Base-by-base conservation (phyloP, 2,888 invertebrate genomes). In the Laspeyria flexula region DNA sequence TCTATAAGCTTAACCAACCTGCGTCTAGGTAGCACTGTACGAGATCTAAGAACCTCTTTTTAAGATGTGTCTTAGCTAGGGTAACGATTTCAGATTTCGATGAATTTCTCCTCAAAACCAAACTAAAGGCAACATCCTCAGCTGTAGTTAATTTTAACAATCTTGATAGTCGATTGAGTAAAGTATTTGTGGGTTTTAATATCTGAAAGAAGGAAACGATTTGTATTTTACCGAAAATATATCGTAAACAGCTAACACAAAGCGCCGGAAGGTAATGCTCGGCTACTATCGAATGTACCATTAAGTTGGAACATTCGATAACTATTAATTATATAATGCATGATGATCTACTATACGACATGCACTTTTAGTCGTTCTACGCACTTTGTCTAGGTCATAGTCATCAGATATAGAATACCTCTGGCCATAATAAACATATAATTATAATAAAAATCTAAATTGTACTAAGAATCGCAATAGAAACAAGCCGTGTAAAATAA, bases 51-150 rank as follows among this genome's bases (percentile, higher is more conserved):
- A 99, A 93, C 82, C 96, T 96, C 83, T 95, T 95, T 81, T 96
- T 95, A 52, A 98, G 93, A 86, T 97, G 97, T 74, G 96, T 95
- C 69, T 95, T 93, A 21, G 98, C 96, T 76, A 95, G 93, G 66
- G 93, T 93, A 57, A 95, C 94, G 51, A 96, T 94, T 74, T 98
- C 98, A 39, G 94, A 80, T 84, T 96, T 96, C 35, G 95, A 94
- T 12, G 98, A 97, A 79, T 97, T 95, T 62, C 96, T 84, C 68
- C 96, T 94, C 64, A 98, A 92, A 56, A 97, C 96, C 76, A 99
- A 93, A 51, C 97, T 97, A 88, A 98, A 96, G 42, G 97, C 96
- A 77, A 98, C 96, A 94, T 99, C 98, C 90, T 98, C 97, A 38
- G 98, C 96, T 72, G 96, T 95, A 56, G 96, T 96, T 77, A 98